Evolutionary conservation across 2,888 invertebrate genomes (phyloP), one percentile per base, ranked within the genome.

Genomic region (Allolobophora icterica): DNA sequence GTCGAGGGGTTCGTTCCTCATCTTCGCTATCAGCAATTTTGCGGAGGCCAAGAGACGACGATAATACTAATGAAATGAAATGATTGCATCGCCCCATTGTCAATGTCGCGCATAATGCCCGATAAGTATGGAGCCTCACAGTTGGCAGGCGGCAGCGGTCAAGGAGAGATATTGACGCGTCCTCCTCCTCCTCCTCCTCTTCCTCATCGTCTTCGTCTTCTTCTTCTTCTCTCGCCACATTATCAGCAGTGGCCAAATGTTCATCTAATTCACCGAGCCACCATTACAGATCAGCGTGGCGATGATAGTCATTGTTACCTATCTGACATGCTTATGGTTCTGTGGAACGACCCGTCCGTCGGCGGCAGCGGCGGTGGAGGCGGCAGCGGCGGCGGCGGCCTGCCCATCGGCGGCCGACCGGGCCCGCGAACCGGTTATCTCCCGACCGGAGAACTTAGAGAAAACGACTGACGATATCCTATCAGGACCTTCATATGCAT

Each of bases 401-500:
- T 34, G 90, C 38, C 90, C 83, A 42, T 42, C 38, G 84, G 42
- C 89, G 33, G 33, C n/a, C 45, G n/a, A 30, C 34, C 52, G 34
- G 34, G 38, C 24, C 34, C 71, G 34, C 58, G 34, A 58, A 58
- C 52, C 84, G 84, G 84, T 90, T 90, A 90, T 90, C 90, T 83
- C 35, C 84, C 90, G 90, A 71, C 71, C 71, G 84, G 84, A 90
- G 90, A 90, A 90, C 84, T 90, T 90, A 90, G 90, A 84, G 71
- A 90, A 84, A 90, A 83, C 84, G 84, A n/a, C 90, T 83, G 40
- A 33, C 90, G 84, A 83, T 90, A 90, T 90, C 90, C 84, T 90
- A 84, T 90, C 90, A 90, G 84, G 90, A 87, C 87, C 87, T 87
- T 87, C 87, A 87, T 87, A 87, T 91, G 89, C 89, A 90, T 89